Evolutionary conservation across 1,140 invertebrate species (phyloP).

Genomic region (Nephila pilipes): DNA sequence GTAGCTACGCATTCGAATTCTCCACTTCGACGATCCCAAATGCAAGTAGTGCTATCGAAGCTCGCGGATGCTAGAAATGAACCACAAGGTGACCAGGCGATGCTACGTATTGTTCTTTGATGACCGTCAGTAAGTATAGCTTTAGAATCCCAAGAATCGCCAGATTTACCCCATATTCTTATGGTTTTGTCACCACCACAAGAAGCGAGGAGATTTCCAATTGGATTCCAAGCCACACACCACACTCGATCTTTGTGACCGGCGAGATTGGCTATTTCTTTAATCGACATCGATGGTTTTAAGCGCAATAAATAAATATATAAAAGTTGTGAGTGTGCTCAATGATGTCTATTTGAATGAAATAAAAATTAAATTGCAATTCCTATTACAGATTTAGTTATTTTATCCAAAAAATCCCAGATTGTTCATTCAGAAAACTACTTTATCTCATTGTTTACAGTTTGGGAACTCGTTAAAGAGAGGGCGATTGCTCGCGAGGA

Average conservation of each 20-base stretch:
- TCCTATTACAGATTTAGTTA: too few relatives aligned
- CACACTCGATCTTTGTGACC: slow-evolving; percentile 96
- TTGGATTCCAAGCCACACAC: slow-evolving; percentile 96
- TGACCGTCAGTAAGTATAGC: slow-evolving; percentile 94
- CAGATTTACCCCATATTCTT: slow-evolving; percentile 91
- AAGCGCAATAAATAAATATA: too few relatives aligned
- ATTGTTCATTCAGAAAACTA: too few relatives aligned
- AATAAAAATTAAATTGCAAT: too few relatives aligned
- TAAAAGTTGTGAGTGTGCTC: too few relatives aligned
- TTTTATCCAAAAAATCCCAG: too few relatives aligned
- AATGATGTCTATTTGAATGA: too few relatives aligned
- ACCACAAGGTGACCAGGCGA: slow-evolving; percentile 97
- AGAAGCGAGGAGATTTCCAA: slow-evolving; percentile 89
- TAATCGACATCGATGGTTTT: slow-evolving; percentile 41
- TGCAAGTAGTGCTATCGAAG: slow-evolving; percentile 97
- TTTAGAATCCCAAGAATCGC: slow-evolving; percentile 88
- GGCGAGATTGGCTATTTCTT: slow-evolving; percentile 83
- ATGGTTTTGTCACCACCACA: slow-evolving; percentile 98
- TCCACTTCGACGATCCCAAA: slow-evolving; percentile 90
- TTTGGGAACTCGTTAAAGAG: too few relatives aligned
- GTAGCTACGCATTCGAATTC: slow-evolving; percentile 97
- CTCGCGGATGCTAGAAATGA: slow-evolving; percentile 95
- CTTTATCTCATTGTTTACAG: too few relatives aligned
- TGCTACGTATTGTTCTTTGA: slow-evolving; percentile 93
- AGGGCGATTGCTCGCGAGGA: too few relatives aligned